phyloP scores from a whole-genome alignment of 2,113 vertebrate genomes.

The Rutilus rutilus region DNA sequence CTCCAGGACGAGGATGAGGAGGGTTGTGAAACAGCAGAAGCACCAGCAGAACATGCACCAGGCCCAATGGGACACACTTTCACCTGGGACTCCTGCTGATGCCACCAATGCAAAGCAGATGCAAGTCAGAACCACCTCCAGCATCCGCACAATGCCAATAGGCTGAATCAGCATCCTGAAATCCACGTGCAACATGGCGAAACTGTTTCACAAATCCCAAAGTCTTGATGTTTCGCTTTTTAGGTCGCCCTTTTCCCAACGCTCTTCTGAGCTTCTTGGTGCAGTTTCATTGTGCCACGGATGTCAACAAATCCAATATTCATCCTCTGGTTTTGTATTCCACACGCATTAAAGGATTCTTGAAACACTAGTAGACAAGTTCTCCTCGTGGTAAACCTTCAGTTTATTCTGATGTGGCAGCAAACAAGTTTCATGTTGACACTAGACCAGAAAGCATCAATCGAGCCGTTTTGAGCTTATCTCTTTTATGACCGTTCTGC shows the following conservation, averaged over 20 bases:
- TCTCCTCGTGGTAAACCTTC: background rate
- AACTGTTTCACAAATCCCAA: background rate
- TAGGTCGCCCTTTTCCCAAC: background rate
- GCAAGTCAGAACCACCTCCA: constrained; percentile 74
- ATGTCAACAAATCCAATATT: background rate
- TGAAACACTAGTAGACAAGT: background rate
- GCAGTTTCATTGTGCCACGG: background rate
- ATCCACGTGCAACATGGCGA: constrained; percentile 59
- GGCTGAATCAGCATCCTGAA: constrained; percentile 71
- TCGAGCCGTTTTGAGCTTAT: background rate
- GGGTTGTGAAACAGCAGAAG: constrained; percentile 79
- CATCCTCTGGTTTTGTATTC: background rate
- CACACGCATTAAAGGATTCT: background rate
- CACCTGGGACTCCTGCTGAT: accelerated
- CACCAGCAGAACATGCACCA: constrained; percentile 92
- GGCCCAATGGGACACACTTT: constrained; percentile 64
- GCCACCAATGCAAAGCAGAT: constrained; percentile 81
- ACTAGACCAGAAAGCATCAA: background rate
- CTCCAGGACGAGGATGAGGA: constrained; percentile 82
- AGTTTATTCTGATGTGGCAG: background rate
- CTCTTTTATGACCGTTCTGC: background rate
- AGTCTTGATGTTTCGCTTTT: background rate
- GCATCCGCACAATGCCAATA: constrained; percentile 77
- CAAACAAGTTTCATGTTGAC: background rate
- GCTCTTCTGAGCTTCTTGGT: background rate